phyloP scores from a whole-genome alignment of 2,113 vertebrate species.

The Promerops cafer region DNA sequence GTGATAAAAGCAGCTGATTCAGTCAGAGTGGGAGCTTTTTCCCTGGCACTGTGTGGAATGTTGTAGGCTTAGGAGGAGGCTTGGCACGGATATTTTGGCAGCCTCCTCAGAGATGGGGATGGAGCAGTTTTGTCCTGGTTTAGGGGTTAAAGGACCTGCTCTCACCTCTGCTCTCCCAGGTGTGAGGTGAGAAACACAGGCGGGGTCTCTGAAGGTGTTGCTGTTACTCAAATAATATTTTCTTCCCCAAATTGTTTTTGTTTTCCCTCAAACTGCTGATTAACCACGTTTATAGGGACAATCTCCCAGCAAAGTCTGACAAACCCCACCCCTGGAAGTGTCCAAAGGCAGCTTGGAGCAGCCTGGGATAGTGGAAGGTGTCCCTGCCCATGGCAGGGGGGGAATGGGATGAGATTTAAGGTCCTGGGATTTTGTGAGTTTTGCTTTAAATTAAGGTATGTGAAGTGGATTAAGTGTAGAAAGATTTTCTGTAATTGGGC shows the following conservation, averaged over 20 bases:
- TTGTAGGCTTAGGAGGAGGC: background rate
- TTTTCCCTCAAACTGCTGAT: background rate
- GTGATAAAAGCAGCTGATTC: background rate
- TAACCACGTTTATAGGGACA: background rate
- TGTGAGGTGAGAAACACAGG: background rate
- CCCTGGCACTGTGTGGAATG: background rate
- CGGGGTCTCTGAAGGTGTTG: background rate
- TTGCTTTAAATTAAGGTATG: conserved; percentile 25
- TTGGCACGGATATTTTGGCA: background rate
- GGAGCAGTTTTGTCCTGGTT: background rate
- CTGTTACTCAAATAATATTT: background rate
- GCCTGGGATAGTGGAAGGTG: background rate
- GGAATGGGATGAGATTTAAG: background rate
- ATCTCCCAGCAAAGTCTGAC: background rate
- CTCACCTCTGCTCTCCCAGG: accelerated
- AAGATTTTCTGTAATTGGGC: conserved; percentile 61
- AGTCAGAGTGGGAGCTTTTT: background rate
- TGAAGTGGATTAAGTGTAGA: background rate
- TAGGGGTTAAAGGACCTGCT: background rate
- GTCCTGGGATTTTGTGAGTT: background rate
- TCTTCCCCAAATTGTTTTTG: background rate
- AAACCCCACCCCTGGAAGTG: background rate
- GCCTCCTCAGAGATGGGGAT: background rate
- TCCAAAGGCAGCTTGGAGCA: background rate
- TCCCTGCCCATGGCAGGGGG: background rate